Conservation (phyloP, 2,113 vertebrate species). For the Rhadina sibilatrix region DNA sequence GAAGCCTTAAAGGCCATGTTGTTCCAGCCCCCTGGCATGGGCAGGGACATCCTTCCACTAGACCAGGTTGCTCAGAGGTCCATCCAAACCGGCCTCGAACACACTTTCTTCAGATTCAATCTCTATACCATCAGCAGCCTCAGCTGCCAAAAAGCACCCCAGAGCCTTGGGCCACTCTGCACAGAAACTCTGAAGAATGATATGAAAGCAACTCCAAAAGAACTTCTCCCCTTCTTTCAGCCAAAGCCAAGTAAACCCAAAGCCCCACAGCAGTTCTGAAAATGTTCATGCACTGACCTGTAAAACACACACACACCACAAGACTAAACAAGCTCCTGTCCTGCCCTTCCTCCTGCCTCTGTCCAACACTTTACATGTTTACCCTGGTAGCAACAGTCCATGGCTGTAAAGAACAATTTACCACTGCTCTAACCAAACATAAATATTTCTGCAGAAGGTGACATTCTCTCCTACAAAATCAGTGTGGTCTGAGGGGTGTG, state of each 20-base stretch:
- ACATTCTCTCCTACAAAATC: not conserved
- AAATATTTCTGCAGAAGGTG: not conserved
- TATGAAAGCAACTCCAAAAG: not conserved
- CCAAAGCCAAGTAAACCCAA: not conserved
- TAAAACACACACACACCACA: rapidly evolving
- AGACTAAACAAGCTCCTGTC: not conserved
- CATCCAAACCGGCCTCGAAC: not conserved
- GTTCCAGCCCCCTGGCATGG: not conserved
- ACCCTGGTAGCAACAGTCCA: not conserved
- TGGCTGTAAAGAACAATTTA: not conserved
- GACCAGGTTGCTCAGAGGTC: not conserved
- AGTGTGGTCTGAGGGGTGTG: not conserved
- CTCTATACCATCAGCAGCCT: not conserved
- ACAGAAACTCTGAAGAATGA: not conserved
- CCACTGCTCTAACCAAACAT: not conserved
- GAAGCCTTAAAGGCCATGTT: not conserved
- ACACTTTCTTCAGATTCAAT: not conserved
- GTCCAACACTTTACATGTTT: rapidly evolving
- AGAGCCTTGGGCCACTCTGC: too few relatives aligned
- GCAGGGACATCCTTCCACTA: not conserved
- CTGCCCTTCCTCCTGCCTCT: not conserved
- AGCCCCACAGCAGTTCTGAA: not conserved
- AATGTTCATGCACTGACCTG: not conserved
- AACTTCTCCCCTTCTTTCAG: not conserved
- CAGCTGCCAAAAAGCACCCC: not conserved